Evolutionary conservation across 2,113 vertebrate species (phyloP).

Genomic region (Osmerus mordax): DNA sequence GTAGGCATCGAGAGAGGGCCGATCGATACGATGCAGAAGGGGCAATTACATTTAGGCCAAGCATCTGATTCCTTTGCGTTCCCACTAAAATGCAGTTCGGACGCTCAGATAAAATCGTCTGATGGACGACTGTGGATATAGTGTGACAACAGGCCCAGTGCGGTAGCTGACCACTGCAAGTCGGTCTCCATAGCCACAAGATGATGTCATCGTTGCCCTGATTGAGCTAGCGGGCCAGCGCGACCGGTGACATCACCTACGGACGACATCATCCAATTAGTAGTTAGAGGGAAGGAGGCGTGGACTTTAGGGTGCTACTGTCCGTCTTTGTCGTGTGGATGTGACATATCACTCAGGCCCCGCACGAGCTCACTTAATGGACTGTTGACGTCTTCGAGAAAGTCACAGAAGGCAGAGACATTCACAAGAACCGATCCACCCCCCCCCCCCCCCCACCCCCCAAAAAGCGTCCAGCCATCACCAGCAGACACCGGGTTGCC

Average conservation of each 20-base stretch:
- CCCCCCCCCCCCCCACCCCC: not conserved
- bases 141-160: no score
- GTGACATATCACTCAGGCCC: slow-evolving; percentile 49
- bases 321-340: slow-evolving; percentile 50
- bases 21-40: no score
- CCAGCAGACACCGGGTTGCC: no score
- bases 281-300: slow-evolving; percentile 1
- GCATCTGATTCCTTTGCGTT: no score
- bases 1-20: no score
- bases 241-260: slow-evolving; percentile 34
- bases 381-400: slow-evolving; percentile 17
- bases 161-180: slow-evolving; percentile 21
- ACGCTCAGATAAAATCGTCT: no score
- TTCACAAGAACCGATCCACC: not conserved
- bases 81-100: no score
- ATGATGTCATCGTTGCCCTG: slow-evolving; percentile 45
- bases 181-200: no score
- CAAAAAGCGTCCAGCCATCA: not conserved
- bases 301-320: slow-evolving; percentile 50
- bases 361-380: slow-evolving; percentile 38
- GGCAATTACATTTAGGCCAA: no score
- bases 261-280: slow-evolving; percentile 54
- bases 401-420: not conserved
- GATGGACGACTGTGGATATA: no score
- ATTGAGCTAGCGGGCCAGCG: slow-evolving; percentile 36